Base-by-base conservation (phyloP, 2,797 vertebrate genomes). In the Picus viridis region DNA sequence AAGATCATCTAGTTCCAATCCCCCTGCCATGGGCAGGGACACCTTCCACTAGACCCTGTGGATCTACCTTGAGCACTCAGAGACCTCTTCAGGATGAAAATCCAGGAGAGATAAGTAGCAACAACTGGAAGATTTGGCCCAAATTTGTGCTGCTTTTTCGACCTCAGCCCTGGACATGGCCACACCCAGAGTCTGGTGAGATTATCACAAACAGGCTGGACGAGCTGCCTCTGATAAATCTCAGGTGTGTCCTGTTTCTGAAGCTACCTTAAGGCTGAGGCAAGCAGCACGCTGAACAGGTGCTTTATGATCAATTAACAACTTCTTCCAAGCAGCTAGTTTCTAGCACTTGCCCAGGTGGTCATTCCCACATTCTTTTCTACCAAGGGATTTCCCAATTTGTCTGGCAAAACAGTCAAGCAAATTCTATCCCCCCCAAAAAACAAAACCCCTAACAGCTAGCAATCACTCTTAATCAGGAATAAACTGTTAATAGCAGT, bases 201-300 rank as follows among this genome's bases (percentile, higher is more conserved):
- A 74, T 36, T 76, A 83, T 64, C 68, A 75, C 17, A 79, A 86
- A 54, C 74, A 89, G 83, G 86, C 84, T 77, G 85, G 83, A 76
- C n/a, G 0, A 88, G 68, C 65, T 67, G 61, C 34, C 32, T 83
- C 53, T 9, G 30, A 12, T 30, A 76, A 74, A 58, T 47, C 78
- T 71, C 74, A 83, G 62, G 74, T 32, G 69, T 80, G 76, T 79
- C 85, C 68, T 63, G 6, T 3, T 79, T 58, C 89, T 70, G 15
- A 80, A 88, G 70, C 75, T 58, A 26, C 56, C 51, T 77, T 67
- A 71, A 81, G 32, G 71, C 4, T 14, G 24, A 22, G 23, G 57
- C 49, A 67, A 82, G 81, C 30, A 4, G 47, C 2, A 45, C 39
- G 61, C 12, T 2, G 3, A 83, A 47, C 87, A 94, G 77, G 80